Conservation (phyloP, 1,140 invertebrate species). For the Cotesia vestalis region DNA sequence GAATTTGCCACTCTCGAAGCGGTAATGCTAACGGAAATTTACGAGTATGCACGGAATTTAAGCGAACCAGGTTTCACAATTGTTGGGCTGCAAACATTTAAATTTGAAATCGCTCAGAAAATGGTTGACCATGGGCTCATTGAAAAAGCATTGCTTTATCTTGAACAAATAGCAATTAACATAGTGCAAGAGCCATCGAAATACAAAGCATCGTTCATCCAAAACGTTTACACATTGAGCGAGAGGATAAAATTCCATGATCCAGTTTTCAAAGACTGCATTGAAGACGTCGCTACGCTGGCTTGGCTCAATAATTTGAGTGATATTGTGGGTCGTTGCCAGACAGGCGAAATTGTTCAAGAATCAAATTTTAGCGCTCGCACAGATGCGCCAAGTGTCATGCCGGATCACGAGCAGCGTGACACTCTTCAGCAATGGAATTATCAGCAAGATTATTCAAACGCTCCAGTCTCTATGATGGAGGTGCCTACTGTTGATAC, state of each 20-base stretch:
- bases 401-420: constrained; percentile 38
- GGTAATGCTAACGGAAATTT: constrained; percentile 93
- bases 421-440: constrained; percentile 48
- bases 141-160: constrained; percentile 82
- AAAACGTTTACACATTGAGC: constrained; percentile 73
- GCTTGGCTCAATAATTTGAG: constrained; percentile 58
- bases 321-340: constrained; percentile 54
- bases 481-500: constrained; percentile 46
- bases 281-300: constrained; percentile 59
- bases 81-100: constrained; percentile 75
- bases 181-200: constrained; percentile 70
- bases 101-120: constrained; percentile 76
- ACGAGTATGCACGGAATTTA: constrained; percentile 89
- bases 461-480: constrained; percentile 51
- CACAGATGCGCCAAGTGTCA: constrained; percentile 33
- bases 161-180: constrained; percentile 79
- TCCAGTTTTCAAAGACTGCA: constrained; percentile 69
- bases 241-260: constrained; percentile 84
- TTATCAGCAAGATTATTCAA: constrained; percentile 46
- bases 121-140: constrained; percentile 82
- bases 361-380: constrained; percentile 35
- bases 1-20: constrained; percentile 84
- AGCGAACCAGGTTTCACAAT: constrained; percentile 79
- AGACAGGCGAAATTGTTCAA: constrained; percentile 54
- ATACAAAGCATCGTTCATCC: constrained; percentile 71